phyloP scores from a whole-genome alignment of 2,113 vertebrate genomes.

The Elanoides forficatus region DNA sequence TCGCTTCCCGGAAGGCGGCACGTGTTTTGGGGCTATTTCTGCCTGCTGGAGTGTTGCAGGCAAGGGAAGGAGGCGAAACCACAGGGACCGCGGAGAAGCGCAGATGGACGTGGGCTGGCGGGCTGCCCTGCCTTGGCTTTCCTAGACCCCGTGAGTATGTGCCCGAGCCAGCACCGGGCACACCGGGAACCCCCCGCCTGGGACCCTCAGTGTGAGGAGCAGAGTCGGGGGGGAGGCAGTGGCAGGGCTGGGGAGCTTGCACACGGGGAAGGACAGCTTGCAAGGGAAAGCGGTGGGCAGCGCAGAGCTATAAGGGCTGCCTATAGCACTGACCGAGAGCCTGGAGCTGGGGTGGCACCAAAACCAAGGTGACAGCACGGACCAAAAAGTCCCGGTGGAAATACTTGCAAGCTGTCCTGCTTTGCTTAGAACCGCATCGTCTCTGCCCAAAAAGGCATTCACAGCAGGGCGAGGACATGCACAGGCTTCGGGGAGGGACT shows the following conservation, averaged over 20 bases:
- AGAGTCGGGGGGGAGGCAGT: rapidly evolving
- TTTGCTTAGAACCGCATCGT: rapidly evolving
- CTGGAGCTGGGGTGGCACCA: not conserved
- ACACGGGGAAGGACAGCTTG: rapidly evolving
- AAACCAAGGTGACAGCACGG: not conserved
- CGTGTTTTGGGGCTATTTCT: not conserved
- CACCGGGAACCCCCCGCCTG: rapidly evolving
- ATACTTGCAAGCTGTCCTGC: not conserved
- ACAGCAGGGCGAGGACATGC: not conserved
- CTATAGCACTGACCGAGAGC: not conserved
- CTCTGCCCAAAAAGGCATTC: not conserved
- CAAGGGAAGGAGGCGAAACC: not conserved
- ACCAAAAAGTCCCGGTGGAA: not conserved
- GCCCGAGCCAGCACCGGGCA: rapidly evolving
- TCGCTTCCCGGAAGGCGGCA: not conserved
- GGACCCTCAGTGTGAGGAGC: not conserved
- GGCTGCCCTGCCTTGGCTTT: not conserved
- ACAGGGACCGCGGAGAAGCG: not conserved
- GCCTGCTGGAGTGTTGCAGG: not conserved
- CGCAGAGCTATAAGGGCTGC: rapidly evolving
- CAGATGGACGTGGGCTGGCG: not conserved
- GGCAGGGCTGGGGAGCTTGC: not conserved
- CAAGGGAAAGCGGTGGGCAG: not conserved
- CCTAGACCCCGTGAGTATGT: not conserved
- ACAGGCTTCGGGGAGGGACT: not conserved